Evolutionary conservation across 2,113 vertebrate species (phyloP).

Genomic region (Cynoglossus semilaevis): DNA sequence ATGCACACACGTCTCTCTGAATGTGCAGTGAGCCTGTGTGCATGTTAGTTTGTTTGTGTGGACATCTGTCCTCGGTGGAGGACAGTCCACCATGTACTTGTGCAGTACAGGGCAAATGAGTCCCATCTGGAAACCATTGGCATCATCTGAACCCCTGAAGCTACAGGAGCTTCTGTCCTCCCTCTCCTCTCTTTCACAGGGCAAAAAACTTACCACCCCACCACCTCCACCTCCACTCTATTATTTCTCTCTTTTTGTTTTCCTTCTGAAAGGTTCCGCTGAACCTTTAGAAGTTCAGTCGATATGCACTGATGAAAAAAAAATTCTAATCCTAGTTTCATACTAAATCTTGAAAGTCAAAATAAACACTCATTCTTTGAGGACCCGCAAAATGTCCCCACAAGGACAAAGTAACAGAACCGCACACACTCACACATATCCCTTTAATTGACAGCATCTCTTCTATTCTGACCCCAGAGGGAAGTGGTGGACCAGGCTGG

Average conservation of each 20-base stretch:
- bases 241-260: not conserved
- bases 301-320: slow-evolving; percentile 18
- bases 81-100: slow-evolving; percentile 71
- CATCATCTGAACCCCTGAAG: slow-evolving; percentile 73
- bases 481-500: slow-evolving; percentile 60
- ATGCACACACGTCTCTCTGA: not conserved
- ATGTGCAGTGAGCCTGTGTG: not conserved
- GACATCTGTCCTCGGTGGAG: slow-evolving; percentile 47
- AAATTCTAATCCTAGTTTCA: no score
- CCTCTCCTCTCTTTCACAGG: slow-evolving; percentile 54
- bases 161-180: slow-evolving; percentile 69
- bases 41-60: slow-evolving; percentile 21
- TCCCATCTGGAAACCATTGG: slow-evolving; percentile 95
- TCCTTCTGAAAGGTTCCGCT: slow-evolving; percentile 23
- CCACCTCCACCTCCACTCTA: slow-evolving; percentile 19
- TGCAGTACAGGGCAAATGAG: slow-evolving; percentile 80
- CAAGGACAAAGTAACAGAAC: slow-evolving; percentile 15
- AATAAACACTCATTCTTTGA: no score
- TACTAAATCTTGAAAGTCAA: no score
- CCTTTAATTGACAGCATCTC: slow-evolving; percentile 63
- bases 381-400: not conserved
- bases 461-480: slow-evolving; percentile 65
- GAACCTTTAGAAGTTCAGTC: slow-evolving; percentile 37
- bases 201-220: slow-evolving; percentile 35
- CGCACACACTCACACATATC: slow-evolving; percentile 34